phyloP scores from a whole-genome alignment of 2,888 invertebrate species.

The Troides helena region DNA sequence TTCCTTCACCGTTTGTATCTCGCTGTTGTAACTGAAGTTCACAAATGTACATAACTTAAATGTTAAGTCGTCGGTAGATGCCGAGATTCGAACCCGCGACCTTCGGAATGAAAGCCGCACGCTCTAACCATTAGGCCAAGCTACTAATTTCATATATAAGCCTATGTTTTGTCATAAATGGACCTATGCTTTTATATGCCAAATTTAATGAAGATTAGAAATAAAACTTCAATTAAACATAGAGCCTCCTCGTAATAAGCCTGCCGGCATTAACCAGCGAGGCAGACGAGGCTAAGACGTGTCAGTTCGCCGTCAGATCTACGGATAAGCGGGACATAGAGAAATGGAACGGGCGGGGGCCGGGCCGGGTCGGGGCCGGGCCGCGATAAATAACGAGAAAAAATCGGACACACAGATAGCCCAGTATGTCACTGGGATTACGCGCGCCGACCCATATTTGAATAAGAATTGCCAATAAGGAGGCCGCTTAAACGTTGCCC shows the following conservation, averaged over 20 bases:
- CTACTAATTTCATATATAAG: too few relatives aligned
- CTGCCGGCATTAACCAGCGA: conserved; percentile 48
- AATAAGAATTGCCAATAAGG: conserved; percentile 77
- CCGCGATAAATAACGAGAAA: conserved; percentile 68
- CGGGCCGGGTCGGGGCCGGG: conserved; percentile 53
- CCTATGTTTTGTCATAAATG: too few relatives aligned
- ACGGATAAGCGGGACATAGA: conserved; percentile 74
- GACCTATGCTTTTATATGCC: too few relatives aligned
- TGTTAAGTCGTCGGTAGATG: too few relatives aligned
- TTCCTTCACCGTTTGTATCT: too few relatives aligned
- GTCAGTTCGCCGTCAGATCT: conserved; percentile 72
- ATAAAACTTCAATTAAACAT: background rate
- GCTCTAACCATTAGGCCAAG: too few relatives aligned
- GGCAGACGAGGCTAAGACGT: conserved; percentile 60
- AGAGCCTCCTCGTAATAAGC: conserved; percentile 36
- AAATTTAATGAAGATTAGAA: too few relatives aligned
- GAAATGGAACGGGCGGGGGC: conserved; percentile 65
- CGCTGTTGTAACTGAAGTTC: too few relatives aligned
- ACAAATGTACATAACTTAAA: too few relatives aligned
- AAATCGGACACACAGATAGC: conserved; percentile 67
- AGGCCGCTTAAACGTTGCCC: conserved; percentile 55
- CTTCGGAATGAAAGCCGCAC: too few relatives aligned
- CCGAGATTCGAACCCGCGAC: too few relatives aligned
- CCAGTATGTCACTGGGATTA: conserved; percentile 74
- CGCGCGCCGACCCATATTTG: conserved; percentile 61